Evolutionary conservation across 1,140 invertebrate species (phyloP), one percentile per base, ranked within the genome.

Genomic region (Polypedilum vanderplanki): DNA sequence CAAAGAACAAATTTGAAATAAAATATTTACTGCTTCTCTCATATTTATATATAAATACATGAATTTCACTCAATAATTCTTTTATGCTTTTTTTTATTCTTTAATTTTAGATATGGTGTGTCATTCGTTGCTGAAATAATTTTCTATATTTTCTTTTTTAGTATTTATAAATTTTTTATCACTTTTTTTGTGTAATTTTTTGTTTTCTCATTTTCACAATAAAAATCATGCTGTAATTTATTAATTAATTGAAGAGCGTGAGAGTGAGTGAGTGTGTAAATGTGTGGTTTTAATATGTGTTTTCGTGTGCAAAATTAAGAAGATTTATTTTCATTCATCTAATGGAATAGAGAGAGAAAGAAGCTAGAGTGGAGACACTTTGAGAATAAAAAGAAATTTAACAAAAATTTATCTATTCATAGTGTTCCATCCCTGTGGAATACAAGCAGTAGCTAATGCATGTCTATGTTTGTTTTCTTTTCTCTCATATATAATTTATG

Each of bases 91-190:
- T 46, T 46, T 57, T 12, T 57, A 57, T 15, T 12, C 12, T 57
- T 57, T 12, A n/a, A 57, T 57, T 57, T 57, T 57, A 57, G 46
- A 57, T 57, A 57, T 57, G 46, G 46, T 57, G 46, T 57, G 46
- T 57, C 10, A 57, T 57, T 57, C 46, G 46, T 57, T 57, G 46
- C 46, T 57, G 46, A 57, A 57, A 57, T 57, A 57, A 57, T n/a
- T 57, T 57, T 57, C 4, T n/a, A 57, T 57, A 57, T 57, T 15
- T 57, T 4, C n/a, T n/a, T 57, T n/a, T 57, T 15, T 57, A 4
- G 4, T 57, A 57, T 57, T n/a, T 57, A 57, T 57, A 57, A 12
- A n/a, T 33, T 33, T 33, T 33, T 33, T 15, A 57, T 57, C 46
- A 57, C 46, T 57, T 57, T 57, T n/a, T 57, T 57, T 12, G 46